Conservation (phyloP, 2,113 vertebrate genomes). For the Gymnarchus niloticus region DNA sequence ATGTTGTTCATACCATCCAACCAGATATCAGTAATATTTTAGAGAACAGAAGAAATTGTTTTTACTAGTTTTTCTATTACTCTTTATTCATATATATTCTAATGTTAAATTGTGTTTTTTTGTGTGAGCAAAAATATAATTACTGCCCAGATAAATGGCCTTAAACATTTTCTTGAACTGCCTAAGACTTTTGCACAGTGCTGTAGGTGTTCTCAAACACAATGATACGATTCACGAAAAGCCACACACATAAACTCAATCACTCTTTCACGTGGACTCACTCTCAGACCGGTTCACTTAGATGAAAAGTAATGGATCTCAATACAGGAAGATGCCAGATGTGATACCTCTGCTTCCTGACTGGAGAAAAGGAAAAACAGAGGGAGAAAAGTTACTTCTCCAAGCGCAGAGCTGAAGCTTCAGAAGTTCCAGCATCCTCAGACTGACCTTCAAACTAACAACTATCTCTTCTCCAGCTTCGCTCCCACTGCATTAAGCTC, state of each 20-base stretch:
- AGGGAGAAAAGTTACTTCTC: neutral
- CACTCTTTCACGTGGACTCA: constrained; percentile 15
- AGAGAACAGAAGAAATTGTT: no score
- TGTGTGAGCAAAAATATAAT: no score
- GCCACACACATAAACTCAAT: constrained; percentile 3
- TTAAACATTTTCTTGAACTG: no score
- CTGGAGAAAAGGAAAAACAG: neutral
- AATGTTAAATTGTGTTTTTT: no score
- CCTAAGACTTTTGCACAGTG: no score
- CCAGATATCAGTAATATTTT: no score
- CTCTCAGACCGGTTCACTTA: constrained; percentile 10
- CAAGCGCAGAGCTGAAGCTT: neutral
- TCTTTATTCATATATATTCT: no score
- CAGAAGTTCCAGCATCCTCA: neutral
- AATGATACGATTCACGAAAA: constrained; percentile 27
- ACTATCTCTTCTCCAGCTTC: neutral
- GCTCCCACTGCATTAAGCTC: neutral
- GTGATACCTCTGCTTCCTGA: constrained; percentile 9
- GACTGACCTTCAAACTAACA: constrained; percentile 9
- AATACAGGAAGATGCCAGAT: neutral
- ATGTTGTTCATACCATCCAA: no score
- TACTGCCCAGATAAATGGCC: no score
- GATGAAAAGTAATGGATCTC: neutral
- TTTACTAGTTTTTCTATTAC: no score
- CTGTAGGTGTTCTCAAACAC: constrained; percentile 44